Evolutionary conservation across 2,113 vertebrate genomes (phyloP).

Genomic region (Xiphophorus hellerii): DNA sequence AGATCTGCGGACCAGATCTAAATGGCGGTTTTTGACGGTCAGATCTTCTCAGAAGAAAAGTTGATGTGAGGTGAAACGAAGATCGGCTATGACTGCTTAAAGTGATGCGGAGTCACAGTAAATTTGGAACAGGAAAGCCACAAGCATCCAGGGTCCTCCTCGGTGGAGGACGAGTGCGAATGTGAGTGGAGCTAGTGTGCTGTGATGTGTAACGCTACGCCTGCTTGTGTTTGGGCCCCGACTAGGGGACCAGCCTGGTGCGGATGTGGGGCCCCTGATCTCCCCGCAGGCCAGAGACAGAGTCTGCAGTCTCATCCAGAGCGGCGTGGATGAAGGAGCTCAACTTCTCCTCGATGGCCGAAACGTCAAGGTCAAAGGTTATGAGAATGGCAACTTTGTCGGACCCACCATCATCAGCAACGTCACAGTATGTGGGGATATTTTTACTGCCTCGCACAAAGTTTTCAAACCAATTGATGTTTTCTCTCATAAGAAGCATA

Average conservation of each 20-base stretch:
- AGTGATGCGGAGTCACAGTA: slow-evolving; percentile 16
- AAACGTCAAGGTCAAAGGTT: slow-evolving; percentile 90
- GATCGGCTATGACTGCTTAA: slow-evolving; percentile 39
- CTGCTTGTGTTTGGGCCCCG: slow-evolving; percentile 64
- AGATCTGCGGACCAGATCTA: slow-evolving; percentile 55
- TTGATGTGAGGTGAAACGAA: slow-evolving; percentile 48
- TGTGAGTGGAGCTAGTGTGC: slow-evolving; percentile 22
- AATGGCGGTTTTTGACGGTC: slow-evolving; percentile 62
- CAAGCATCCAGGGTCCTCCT: slow-evolving; percentile 59
- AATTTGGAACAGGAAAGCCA: slow-evolving; percentile 66
- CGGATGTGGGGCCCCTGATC: slow-evolving; percentile 94
- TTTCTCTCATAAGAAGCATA: background rate
- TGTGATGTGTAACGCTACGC: slow-evolving; percentile 52
- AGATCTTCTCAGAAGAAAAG: slow-evolving; percentile 42
- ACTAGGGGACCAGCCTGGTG: slow-evolving; percentile 94
- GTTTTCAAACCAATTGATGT: background rate
- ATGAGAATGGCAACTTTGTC: slow-evolving; percentile 95
- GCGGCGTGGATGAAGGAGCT: slow-evolving; percentile 91
- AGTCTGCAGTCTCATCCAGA: slow-evolving; percentile 91
- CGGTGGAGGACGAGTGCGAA: slow-evolving; percentile 38
- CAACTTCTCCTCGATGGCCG: slow-evolving; percentile 91
- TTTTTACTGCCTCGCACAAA: background rate
- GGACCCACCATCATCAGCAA: slow-evolving; percentile 90
- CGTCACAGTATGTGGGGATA: slow-evolving; percentile 84
- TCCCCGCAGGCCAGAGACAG: slow-evolving; percentile 88